These are phyloP conservation scores for Pseudorasbora parva DNA, from an alignment of 2,113 vertebrate genomes.

Conservation along the genomic window DNA sequence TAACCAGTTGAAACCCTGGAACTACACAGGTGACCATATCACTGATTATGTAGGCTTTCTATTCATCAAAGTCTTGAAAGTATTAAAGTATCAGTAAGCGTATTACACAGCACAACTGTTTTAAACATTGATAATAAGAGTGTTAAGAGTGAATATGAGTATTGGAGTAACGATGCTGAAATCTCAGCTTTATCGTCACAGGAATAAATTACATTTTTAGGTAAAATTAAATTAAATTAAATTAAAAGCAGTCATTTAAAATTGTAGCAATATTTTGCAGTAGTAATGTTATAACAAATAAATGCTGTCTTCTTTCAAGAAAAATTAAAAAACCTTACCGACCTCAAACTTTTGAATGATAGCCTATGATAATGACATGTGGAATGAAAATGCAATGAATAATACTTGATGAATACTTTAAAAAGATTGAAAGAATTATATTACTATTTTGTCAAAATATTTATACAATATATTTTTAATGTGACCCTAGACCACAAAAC, in stretches of 20 bases:
- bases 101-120: not conserved
- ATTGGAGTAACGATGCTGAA: not conserved
- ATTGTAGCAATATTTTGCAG: not conserved
- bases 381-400: not conserved
- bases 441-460: not conserved
- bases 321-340: not conserved
- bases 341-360: not conserved
- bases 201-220: not conserved
- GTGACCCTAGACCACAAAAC: too few species aligned
- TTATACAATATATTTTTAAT: not conserved
- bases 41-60: not conserved
- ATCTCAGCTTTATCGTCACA: not conserved
- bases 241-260: not conserved
- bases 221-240: too few species aligned
- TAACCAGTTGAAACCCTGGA: not conserved
- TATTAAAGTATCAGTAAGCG: not conserved
- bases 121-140: not conserved
- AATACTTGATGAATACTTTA: not conserved
- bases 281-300: not conserved
- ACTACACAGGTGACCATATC: not conserved
- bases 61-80: too few species aligned
- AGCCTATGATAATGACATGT: too few species aligned
- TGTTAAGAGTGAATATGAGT: not conserved
- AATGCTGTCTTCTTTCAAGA: not conserved
- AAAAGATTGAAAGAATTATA: not conserved